phyloP scores from a whole-genome alignment of 2,888 invertebrate species.

The Drosophila borealis region DNA sequence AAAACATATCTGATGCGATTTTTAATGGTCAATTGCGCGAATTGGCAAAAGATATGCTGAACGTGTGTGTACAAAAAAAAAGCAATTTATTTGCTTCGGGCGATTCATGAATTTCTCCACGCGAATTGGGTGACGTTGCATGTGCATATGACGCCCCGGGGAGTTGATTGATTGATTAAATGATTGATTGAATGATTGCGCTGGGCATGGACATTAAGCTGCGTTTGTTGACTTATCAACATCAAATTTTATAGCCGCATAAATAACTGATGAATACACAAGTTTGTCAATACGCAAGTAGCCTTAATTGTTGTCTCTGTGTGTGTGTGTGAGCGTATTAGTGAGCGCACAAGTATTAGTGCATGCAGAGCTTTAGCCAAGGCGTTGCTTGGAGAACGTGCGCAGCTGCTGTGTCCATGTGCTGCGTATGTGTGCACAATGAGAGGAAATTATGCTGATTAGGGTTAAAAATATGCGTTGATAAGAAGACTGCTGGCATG shows the following conservation, averaged over 20 bases:
- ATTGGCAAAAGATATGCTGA: conserved; percentile 13
- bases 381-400: no score
- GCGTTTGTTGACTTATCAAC: no score
- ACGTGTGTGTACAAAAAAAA: conserved; percentile 17
- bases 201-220: no score
- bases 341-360: no score
- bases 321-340: no score
- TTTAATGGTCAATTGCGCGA: conserved; percentile 11
- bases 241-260: conserved; percentile 1
- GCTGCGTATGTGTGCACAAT: no score
- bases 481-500: neutral
- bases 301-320: no score
- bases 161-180: conserved; percentile 15
- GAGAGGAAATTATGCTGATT: no score
- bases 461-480: no score
- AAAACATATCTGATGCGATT: conserved; percentile 11
- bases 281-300: neutral
- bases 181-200: neutral
- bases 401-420: no score
- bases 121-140: conserved; percentile 25
- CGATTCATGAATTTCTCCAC: conserved; percentile 24
- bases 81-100: conserved; percentile 4
- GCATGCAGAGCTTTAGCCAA: no score
- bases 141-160: conserved; percentile 27
- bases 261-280: neutral